Base-by-base conservation (phyloP, 2,888 invertebrate genomes). In the Hyposoter didymator region DNA sequence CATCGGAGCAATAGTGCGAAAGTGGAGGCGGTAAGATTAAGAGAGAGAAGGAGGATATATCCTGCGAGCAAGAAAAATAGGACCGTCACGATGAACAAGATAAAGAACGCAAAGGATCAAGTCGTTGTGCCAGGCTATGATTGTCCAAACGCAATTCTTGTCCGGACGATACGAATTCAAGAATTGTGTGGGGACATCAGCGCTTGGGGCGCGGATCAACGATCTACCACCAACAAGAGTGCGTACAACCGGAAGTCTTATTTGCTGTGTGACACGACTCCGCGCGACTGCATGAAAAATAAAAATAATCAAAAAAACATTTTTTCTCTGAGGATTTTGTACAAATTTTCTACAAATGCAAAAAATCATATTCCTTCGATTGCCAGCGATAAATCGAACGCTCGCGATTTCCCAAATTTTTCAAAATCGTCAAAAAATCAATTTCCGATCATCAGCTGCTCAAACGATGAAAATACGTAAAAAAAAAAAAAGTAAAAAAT, bases 101-200 rank as follows among this genome's bases (percentile, higher is more conserved):
- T 45, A 66, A 69, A 55, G 62, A 59, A 73, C n/a, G 39, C n/a
- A n/a, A 59, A 75, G 69, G 45, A 85, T 70, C 79, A 76, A 70
- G 69, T 87, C 88, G 89, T 90, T 92, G 93, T 93, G 92, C 90
- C 92, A 92, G 93, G 94, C 94, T 93, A 94, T 94, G 94, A 94
- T 94, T 94, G 94, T 94, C 94, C 94, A 94, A 94, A 94, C 94
- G 94, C 94, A 94, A 93, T 93, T 94, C 94, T 94, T 94, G 94
- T 94, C 91, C 90, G 78, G 84, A 88, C 86, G 86, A 90, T 91
- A 90, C 85, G 89, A 93, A 91, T 93, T 92, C 94, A 94, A 94
- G 94, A 92, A 94, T 93, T 94, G 94, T 93, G 93, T 91, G 91
- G 93, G 94, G 94, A 94, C 94, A 94, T 94, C 94, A 94, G 93